These are phyloP conservation scores for Holacanthella duospinosa DNA, from an alignment of 2,888 invertebrate species.

Conservation along the genomic window DNA sequence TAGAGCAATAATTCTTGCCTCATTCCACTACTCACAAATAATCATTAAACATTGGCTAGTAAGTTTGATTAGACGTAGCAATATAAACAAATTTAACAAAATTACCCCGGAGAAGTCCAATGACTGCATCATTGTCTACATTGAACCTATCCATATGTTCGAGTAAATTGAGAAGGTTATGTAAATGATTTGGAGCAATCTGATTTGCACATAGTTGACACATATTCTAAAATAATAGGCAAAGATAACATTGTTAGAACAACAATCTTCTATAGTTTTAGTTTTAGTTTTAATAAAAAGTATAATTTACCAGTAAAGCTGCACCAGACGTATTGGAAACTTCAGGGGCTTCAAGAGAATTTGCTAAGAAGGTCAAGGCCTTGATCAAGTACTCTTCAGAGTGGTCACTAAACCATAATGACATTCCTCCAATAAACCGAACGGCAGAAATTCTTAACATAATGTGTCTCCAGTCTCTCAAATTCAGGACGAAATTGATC, in stretches of 20 bases:
- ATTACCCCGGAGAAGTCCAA: slow-evolving; percentile 60
- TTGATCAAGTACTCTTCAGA: slow-evolving; percentile 26
- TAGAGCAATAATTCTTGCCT: background rate
- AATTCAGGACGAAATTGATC: slow-evolving; percentile 26
- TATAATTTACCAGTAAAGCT: slow-evolving; percentile 47
- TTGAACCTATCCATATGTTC: slow-evolving; percentile 59
- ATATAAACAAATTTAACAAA: too few relatives aligned
- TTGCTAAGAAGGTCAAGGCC: slow-evolving; percentile 56
- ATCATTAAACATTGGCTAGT: background rate
- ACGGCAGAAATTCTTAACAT: slow-evolving; percentile 33
- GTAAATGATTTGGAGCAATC: slow-evolving; percentile 60
- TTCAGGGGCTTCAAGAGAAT: slow-evolving; percentile 60
- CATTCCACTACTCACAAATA: background rate
- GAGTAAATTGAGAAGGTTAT: slow-evolving; percentile 61
- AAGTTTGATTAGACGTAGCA: background rate
- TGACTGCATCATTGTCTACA: slow-evolving; percentile 62
- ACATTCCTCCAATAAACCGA: slow-evolving; percentile 32
- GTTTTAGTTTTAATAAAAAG: background rate
- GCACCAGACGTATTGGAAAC: slow-evolving; percentile 69
- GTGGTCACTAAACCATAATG: slow-evolving; percentile 31
- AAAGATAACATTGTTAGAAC: background rate
- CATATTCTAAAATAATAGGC: slow-evolving; percentile 53
- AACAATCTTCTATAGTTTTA: background rate
- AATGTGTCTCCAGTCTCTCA: slow-evolving; percentile 32
- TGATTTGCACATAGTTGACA: slow-evolving; percentile 69